A percentile compares a stretch with the other conserved stretches of the same genome.
Evolutionary conservation across 2,797 vertebrate genomes (phyloP).

Genomic region (Margarornis squamiger): DNA sequence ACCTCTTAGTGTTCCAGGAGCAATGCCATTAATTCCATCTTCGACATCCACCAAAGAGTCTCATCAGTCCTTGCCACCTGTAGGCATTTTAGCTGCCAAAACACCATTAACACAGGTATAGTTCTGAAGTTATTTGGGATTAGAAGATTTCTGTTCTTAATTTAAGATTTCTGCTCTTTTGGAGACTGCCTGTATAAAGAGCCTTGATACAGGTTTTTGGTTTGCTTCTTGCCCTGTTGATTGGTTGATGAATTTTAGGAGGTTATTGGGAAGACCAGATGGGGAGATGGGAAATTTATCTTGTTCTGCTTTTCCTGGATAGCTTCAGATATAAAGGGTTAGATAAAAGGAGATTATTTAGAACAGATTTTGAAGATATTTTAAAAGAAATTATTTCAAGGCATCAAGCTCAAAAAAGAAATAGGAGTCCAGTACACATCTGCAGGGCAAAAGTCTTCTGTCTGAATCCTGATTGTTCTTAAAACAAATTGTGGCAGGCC

Average conservation of each 20-base stretch:
- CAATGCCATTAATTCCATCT: conserved; percentile 84
- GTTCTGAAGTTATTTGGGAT: not conserved
- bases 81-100: conserved; percentile 85
- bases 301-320: not conserved
- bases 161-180: not conserved
- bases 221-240: not conserved
- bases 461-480: not conserved
- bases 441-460: not conserved
- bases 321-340: not conserved
- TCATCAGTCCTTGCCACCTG: conserved; percentile 81
- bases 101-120: conserved; percentile 81
- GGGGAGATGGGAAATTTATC: not conserved
- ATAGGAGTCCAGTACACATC: not conserved
- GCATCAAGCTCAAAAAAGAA: not conserved
- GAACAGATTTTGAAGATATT: not conserved
- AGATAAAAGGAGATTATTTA: not conserved
- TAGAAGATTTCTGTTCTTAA: not conserved
- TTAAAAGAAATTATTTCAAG: not conserved
- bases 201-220: not conserved
- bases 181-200: not conserved
- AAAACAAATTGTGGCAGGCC: not conserved
- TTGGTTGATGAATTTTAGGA: not conserved
- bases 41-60: conserved; percentile 85
- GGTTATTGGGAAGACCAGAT: not conserved
- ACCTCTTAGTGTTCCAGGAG: conserved; percentile 80